Evolutionary conservation across 1,140 invertebrate genomes (phyloP).

Genomic region (Piezodorus guildinii): DNA sequence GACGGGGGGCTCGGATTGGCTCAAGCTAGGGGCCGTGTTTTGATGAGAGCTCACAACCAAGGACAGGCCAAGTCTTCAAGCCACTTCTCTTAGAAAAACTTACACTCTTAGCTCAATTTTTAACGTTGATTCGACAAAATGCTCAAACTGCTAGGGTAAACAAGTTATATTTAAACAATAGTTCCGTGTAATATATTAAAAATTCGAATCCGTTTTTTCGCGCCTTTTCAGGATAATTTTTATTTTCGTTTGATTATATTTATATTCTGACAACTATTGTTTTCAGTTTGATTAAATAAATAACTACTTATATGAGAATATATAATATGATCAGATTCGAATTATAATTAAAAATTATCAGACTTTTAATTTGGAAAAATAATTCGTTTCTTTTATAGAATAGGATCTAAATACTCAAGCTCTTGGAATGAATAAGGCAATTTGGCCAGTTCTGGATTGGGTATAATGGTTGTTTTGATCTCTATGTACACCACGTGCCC

Average conservation of each 20-base stretch:
- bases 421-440: slow-evolving; percentile 5
- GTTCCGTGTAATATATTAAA: neutral
- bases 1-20: neutral
- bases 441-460: neutral
- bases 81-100: neutral
- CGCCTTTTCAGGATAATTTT: neutral
- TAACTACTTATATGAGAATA: no score
- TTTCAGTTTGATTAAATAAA: no score
- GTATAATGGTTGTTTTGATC: slow-evolving; percentile 1
- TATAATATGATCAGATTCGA: no score
- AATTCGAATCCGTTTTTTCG: neutral
- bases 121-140: no score
- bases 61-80: slow-evolving; percentile 1
- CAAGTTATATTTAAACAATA: no score
- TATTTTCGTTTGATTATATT: no score
- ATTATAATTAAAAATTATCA: no score
- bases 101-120: no score
- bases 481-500: neutral
- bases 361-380: no score
- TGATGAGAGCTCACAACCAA: slow-evolving; percentile 8
- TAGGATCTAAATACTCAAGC: neutral
- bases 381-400: no score
- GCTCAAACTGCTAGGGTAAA: no score
- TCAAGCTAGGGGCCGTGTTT: neutral
- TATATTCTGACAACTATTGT: no score